phyloP scores from a whole-genome alignment of 2,888 invertebrate genomes.

The Sympetrum striolatum region DNA sequence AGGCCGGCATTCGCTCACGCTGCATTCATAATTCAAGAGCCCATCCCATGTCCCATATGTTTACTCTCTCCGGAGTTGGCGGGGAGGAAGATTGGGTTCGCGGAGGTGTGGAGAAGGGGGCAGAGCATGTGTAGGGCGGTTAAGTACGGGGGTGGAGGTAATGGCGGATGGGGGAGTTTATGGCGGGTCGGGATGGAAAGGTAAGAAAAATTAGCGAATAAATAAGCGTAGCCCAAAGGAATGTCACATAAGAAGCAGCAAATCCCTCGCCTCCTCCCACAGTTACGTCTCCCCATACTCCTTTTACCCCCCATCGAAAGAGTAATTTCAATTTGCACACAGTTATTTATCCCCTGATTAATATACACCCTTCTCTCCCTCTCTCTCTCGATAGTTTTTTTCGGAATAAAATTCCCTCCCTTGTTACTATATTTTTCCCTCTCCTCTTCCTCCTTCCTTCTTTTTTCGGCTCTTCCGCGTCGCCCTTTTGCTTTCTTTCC shows the following conservation, averaged over 20 bases:
- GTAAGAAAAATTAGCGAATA: conserved; percentile 37
- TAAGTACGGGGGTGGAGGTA: neutral
- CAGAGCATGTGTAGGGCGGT: neutral
- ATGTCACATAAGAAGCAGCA: conserved; percentile 42
- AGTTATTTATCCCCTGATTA: conserved; percentile 6
- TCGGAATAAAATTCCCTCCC: neutral
- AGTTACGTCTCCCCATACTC: neutral
- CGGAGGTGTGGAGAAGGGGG: neutral
- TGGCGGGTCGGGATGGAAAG: neutral
- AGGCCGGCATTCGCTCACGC: conserved; percentile 36
- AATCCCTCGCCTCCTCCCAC: conserved; percentile 8
- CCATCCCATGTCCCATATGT: conserved; percentile 38
- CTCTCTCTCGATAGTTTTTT: neutral
- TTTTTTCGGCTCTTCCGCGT: neutral
- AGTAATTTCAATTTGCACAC: conserved; percentile 41
- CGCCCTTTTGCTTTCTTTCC: neutral
- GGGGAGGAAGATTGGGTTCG: neutral
- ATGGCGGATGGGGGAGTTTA: neutral
- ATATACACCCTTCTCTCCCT: neutral
- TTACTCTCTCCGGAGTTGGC: conserved; percentile 20
- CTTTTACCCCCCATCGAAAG: conserved; percentile 31
- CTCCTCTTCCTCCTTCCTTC: neutral
- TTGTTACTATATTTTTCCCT: neutral
- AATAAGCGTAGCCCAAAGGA: conserved; percentile 38
- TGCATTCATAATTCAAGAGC: conserved; percentile 41